A percentile compares a stretch with the other conserved stretches of the same genome.
Conservation (phyloP, 2,113 vertebrate genomes). For the Haliaeetus leucogaster region DNA sequence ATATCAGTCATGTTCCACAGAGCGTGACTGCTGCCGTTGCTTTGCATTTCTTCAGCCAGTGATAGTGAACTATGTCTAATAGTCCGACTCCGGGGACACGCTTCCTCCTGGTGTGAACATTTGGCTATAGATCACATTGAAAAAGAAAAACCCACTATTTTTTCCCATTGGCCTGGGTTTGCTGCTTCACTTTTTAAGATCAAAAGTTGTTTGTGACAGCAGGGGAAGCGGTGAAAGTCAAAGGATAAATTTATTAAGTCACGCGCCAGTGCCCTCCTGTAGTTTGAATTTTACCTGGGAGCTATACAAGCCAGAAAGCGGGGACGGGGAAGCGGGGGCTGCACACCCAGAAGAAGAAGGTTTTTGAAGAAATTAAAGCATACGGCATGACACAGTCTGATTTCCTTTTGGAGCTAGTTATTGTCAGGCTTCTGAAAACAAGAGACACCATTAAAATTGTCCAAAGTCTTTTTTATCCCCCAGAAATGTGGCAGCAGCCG, state of each 20-base stretch:
- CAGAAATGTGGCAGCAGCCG: fast-evolving
- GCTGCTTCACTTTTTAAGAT: not conserved
- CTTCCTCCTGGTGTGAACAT: not conserved
- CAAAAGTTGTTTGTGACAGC: not conserved
- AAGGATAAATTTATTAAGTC: not conserved
- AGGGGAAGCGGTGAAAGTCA: not conserved
- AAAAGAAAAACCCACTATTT: not conserved
- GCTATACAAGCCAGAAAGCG: not conserved
- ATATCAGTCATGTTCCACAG: not conserved
- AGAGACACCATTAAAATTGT: not conserved
- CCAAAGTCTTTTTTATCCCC: not conserved
- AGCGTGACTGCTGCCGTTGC: fast-evolving
- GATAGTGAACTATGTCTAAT: not conserved
- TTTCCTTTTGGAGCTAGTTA: not conserved
- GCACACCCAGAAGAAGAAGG: not conserved
- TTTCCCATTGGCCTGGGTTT: not conserved
- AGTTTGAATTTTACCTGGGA: not conserved
- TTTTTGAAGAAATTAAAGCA: not conserved
- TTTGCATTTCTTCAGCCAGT: not conserved
- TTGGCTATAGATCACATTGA: not conserved
- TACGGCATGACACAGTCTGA: not conserved
- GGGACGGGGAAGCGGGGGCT: not conserved
- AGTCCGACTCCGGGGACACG: fast-evolving
- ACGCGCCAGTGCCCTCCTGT: not conserved
- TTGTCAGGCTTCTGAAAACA: not conserved